Conservation (phyloP, 2,797 vertebrate genomes). For the Poliocrania exsul region DNA sequence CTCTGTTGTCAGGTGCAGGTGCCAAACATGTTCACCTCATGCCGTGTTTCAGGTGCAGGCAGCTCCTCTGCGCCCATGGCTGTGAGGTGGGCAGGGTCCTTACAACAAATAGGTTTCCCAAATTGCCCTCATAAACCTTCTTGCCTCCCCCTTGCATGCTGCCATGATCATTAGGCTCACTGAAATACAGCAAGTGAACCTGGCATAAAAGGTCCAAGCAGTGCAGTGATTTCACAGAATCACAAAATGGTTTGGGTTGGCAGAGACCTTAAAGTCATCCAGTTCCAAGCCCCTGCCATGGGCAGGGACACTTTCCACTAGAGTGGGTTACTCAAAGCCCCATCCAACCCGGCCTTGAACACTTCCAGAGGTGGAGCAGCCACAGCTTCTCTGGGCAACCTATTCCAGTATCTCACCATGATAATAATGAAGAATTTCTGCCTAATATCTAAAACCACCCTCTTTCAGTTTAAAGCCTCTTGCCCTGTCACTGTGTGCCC, state of each 20-base stretch:
- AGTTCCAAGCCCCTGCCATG: neutral
- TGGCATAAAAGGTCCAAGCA: neutral
- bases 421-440: neutral
- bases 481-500: neutral
- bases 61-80: neutral
- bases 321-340: neutral
- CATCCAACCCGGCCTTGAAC: neutral
- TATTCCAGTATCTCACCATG: neutral
- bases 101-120: neutral
- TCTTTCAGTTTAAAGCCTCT: neutral
- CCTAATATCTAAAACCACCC: neutral
- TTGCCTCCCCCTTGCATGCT: neutral
- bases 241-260: neutral
- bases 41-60: fast-evolving
- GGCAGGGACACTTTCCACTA: neutral
- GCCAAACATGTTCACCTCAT: fast-evolving
- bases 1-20: neutral
- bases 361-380: too few relatives aligned
- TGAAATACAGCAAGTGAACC: fast-evolving
- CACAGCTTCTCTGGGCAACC: neutral
- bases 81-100: neutral
- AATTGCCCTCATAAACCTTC: neutral
- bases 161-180: neutral
- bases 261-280: neutral
- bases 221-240: neutral